Percentiles rank a stretch among this genome's conserved stretches.
These are phyloP conservation scores for Cryptus armator DNA, from an alignment of 2,888 invertebrate genomes.

Conservation along the genomic window DNA sequence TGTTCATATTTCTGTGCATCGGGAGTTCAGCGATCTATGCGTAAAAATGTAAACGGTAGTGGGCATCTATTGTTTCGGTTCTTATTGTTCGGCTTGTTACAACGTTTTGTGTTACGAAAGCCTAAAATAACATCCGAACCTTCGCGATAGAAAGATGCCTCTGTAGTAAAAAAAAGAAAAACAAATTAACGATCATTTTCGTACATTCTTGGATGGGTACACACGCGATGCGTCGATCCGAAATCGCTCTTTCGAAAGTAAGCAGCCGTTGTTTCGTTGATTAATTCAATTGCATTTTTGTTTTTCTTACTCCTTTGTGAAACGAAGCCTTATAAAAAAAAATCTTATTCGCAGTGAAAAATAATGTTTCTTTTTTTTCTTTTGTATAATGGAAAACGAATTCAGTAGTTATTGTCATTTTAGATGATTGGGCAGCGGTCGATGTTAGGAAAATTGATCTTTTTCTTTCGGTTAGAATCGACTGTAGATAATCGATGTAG, in stretches of 20 bases:
- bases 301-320: not conserved
- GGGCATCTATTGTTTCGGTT: slow-evolving; percentile 37
- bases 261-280: not conserved
- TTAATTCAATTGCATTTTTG: not conserved
- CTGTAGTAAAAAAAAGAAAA: slow-evolving; percentile 12
- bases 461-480: too few species aligned
- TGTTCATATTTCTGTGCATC: not conserved
- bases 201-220: slow-evolving; percentile 65
- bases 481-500: too few species aligned
- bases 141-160: slow-evolving; percentile 67
- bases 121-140: slow-evolving; percentile 75
- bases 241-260: not conserved
- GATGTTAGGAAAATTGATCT: too few species aligned
- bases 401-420: not conserved
- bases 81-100: slow-evolving; percentile 67
- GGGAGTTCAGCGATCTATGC: not conserved
- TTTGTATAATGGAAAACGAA: not conserved
- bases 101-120: slow-evolving; percentile 26
- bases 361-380: not conserved
- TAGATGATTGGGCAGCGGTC: too few species aligned
- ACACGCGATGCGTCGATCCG: slow-evolving; percentile 18
- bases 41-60: slow-evolving; percentile 15
- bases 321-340: not conserved
- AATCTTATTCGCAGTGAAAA: too few species aligned
- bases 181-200: slow-evolving; percentile 20